Conservation (phyloP, 1,140 invertebrate species). For the Drosophila pachea region DNA sequence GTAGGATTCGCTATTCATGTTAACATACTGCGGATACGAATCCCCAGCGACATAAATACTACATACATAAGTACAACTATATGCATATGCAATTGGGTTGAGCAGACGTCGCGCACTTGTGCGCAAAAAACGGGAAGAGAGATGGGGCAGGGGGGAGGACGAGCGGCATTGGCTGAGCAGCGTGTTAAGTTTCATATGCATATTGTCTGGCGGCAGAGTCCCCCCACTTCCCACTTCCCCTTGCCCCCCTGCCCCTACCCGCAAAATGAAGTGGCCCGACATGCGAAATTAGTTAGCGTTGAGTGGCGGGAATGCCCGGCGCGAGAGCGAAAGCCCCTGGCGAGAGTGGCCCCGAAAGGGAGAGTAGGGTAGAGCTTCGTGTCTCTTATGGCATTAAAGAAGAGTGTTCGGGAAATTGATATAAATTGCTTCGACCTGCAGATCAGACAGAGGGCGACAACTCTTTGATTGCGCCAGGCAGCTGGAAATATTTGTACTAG, state of each 20-base stretch:
- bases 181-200: constrained; percentile 60
- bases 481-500: constrained; percentile 38
- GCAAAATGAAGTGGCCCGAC: constrained; percentile 57
- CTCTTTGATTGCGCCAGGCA: constrained; percentile 61
- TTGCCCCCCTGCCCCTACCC: too few relatives aligned
- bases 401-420: constrained; percentile 54
- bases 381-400: too few relatives aligned
- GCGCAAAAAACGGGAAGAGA: constrained; percentile 9
- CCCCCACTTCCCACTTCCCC: neutral
- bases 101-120: constrained; percentile 44
- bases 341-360: neutral
- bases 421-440: constrained; percentile 62
- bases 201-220: constrained; percentile 53
- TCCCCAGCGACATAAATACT: constrained; percentile 38
- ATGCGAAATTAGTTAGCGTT: constrained; percentile 71
- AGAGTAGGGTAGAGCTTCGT: neutral
- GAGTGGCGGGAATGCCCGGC: constrained; percentile 62
- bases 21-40: constrained; percentile 47
- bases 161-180: neutral
- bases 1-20: constrained; percentile 42
- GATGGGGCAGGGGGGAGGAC: neutral
- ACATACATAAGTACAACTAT: constrained; percentile 43
- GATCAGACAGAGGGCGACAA: constrained; percentile 57
- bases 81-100: constrained; percentile 75
- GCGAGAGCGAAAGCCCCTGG: constrained; percentile 15